A percentile compares a stretch with the other conserved stretches of the same genome.
phyloP scores from a whole-genome alignment of 1,140 invertebrate genomes.

The Mizuhopecten yessoensis region DNA sequence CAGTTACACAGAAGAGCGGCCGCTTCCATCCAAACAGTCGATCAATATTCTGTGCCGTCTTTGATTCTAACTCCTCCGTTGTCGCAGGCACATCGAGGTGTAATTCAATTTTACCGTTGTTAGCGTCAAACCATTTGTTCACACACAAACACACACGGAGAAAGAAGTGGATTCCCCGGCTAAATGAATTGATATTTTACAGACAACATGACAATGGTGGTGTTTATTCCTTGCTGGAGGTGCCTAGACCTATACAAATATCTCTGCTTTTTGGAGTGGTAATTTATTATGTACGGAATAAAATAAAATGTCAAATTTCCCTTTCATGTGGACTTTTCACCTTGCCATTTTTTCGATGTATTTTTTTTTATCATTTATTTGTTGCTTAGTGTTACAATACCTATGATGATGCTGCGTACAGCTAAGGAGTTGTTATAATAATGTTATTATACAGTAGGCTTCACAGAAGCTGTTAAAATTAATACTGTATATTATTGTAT shows the following conservation, averaged over 20 bases:
- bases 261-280: neutral
- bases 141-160: constrained; percentile 14
- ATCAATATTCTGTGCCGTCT: constrained; percentile 5
- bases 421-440: no score
- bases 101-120: constrained; percentile 39
- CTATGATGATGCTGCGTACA: no score
- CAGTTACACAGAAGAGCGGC: neutral
- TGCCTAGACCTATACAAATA: neutral
- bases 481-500: no score
- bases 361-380: neutral
- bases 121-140: constrained; percentile 33
- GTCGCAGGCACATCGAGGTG: constrained; percentile 29
- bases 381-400: neutral
- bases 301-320: neutral
- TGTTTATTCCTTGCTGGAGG: neutral
- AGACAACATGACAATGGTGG: neutral
- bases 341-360: neutral
- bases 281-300: neutral
- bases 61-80: neutral
- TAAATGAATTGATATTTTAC: neutral
- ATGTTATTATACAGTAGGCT: no score
- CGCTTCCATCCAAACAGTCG: neutral
- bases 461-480: no score
- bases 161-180: neutral
- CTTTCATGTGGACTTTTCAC: neutral